Evolutionary conservation across 2,797 vertebrate genomes (phyloP).

Genomic region (Hephaestus fuliginosus): DNA sequence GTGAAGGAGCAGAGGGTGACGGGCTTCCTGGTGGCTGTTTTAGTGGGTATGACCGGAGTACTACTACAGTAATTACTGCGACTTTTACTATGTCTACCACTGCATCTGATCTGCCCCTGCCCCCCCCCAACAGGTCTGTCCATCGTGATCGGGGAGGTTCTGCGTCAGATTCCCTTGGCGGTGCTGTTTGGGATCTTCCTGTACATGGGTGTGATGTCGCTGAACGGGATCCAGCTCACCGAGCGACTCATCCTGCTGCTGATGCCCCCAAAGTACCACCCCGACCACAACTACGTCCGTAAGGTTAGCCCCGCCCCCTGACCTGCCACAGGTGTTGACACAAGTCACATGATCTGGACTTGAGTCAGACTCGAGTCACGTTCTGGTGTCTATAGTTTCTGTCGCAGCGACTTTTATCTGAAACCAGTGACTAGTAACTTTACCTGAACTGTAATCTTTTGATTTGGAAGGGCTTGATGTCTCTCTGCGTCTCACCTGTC

Average conservation of each 20-base stretch:
- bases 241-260: conserved; percentile 92
- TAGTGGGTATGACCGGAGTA: conserved; percentile 88
- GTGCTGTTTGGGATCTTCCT: conserved; percentile 96
- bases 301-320: conserved; percentile 85
- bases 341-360: no score
- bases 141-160: conserved; percentile 92
- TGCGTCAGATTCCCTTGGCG: conserved; percentile 92
- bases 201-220: conserved; percentile 95
- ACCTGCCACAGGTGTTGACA: conserved; percentile 64
- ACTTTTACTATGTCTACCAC: no score
- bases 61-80: neutral
- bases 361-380: neutral
- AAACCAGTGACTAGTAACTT: no score
- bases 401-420: neutral
- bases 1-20: conserved; percentile 96
- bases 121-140: conserved; percentile 77
- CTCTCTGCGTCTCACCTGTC: no score
- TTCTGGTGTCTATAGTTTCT: no score
- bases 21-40: conserved; percentile 90
- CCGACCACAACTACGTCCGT: conserved; percentile 89
- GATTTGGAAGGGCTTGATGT: neutral
- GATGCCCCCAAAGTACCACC: conserved; percentile 95
- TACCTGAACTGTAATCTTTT: neutral
- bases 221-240: conserved; percentile 94
- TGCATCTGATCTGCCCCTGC: neutral